A percentile compares a stretch with the other conserved stretches of the same genome.
Evolutionary conservation across 1,140 invertebrate genomes (phyloP).

Genomic region (Dendrolimus kikuchii): DNA sequence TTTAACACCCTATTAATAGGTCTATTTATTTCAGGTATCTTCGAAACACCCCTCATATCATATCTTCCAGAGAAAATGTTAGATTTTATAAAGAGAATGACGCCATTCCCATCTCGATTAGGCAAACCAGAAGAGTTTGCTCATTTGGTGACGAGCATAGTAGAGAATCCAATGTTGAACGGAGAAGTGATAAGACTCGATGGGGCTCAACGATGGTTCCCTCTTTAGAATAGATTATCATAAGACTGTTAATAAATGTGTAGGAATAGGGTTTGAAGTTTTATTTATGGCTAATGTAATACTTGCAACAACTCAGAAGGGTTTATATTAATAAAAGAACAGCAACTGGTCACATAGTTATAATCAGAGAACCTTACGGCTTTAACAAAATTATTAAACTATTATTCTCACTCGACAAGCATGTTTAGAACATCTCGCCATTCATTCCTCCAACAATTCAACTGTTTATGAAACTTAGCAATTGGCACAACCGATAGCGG

Average conservation of each 20-base stretch:
- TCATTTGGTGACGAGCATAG: slow-evolving; percentile 87
- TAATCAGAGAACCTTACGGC: no score
- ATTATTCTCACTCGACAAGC: no score
- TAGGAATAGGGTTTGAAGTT: slow-evolving; percentile 6
- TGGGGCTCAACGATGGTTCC: slow-evolving; percentile 87
- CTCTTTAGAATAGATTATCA: slow-evolving; percentile 30
- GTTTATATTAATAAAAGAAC: no score
- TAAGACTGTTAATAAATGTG: slow-evolving; percentile 37
- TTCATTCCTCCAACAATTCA: no score
- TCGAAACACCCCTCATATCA: slow-evolving; percentile 90
- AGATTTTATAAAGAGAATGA: slow-evolving; percentile 81
- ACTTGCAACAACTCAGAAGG: no score
- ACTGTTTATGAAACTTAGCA: no score
- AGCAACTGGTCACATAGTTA: no score
- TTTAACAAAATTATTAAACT: no score
- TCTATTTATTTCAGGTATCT: slow-evolving; percentile 78
- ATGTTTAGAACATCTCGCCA: no score
- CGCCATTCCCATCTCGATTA: slow-evolving; percentile 91
- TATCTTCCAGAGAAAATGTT: slow-evolving; percentile 89
- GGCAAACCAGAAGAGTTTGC: slow-evolving; percentile 95
- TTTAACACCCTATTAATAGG: no score
- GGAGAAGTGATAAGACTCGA: slow-evolving; percentile 96
- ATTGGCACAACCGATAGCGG: no score
- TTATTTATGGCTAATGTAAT: background rate
- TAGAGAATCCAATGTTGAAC: slow-evolving; percentile 95